Conservation (phyloP, 2,797 vertebrate species). For the Coreius guichenoti region DNA sequence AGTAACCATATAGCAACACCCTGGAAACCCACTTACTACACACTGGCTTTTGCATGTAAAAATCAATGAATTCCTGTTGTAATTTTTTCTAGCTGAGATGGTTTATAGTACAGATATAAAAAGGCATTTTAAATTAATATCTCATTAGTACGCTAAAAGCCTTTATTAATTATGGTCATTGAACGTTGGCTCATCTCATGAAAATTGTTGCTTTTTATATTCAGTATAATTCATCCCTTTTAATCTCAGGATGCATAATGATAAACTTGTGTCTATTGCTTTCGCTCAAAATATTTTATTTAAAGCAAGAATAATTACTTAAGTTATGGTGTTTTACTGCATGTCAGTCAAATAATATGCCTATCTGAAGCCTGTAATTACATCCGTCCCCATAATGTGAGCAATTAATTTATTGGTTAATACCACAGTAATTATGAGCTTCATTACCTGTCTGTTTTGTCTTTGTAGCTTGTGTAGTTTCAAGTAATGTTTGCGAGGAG, state of each 20-base stretch:
- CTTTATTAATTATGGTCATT: slow-evolving; percentile 16
- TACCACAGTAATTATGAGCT: slow-evolving; percentile 53
- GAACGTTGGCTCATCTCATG: background rate
- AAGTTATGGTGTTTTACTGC: slow-evolving; percentile 22
- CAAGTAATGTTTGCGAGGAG: background rate
- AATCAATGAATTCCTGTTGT: slow-evolving; percentile 12
- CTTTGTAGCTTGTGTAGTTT: slow-evolving; percentile 25
- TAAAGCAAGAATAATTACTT: slow-evolving; percentile 31
- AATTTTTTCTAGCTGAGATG: slow-evolving; percentile 11
- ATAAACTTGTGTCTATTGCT: background rate
- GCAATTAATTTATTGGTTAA: slow-evolving; percentile 53
- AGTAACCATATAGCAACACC: background rate
- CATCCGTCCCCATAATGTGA: slow-evolving; percentile 18
- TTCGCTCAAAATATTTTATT: background rate
- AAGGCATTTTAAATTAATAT: slow-evolving; percentile 16
- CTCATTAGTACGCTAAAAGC: slow-evolving; percentile 10
- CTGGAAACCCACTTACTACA: background rate
- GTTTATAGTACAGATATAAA: slow-evolving; percentile 1
- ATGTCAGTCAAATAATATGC: slow-evolving; percentile 48
- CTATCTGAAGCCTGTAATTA: slow-evolving; percentile 57
- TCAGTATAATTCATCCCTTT: background rate
- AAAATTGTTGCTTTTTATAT: background rate
- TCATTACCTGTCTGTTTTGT: slow-evolving; percentile 44
- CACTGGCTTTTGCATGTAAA: background rate
- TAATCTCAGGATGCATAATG: background rate